phyloP scores from a whole-genome alignment of 2,113 vertebrate species.

The Sapajus apella region DNA sequence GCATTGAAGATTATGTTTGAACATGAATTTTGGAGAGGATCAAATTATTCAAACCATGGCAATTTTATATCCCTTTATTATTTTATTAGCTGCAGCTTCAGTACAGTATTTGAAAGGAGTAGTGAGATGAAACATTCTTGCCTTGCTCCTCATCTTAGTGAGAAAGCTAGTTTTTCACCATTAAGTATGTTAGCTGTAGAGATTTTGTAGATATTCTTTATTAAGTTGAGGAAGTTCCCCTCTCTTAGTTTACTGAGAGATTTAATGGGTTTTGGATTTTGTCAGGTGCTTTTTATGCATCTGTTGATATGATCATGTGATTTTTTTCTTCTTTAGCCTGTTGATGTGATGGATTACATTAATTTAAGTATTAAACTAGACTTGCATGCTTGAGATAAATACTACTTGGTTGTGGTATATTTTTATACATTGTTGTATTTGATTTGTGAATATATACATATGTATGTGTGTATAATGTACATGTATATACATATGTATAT shows the following conservation, averaged over 20 bases:
- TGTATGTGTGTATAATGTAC: too few species aligned
- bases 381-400: background rate
- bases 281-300: background rate
- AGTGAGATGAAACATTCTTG: background rate
- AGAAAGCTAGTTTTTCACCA: background rate
- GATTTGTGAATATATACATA: background rate
- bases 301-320: background rate
- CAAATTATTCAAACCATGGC: background rate
- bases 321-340: background rate
- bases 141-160: background rate
- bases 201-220: background rate
- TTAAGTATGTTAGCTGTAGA: background rate
- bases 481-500: accelerated
- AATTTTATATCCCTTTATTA: background rate
- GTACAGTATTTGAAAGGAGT: background rate
- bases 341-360: background rate
- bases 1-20: background rate
- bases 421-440: background rate
- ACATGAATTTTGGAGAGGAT: background rate
- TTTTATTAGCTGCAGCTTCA: background rate
- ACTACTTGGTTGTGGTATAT: background rate
- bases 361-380: background rate
- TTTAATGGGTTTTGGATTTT: background rate
- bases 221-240: background rate
- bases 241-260: background rate